phyloP scores from a whole-genome alignment of 2,888 invertebrate genomes.

The Epirrhoe tristata region DNA sequence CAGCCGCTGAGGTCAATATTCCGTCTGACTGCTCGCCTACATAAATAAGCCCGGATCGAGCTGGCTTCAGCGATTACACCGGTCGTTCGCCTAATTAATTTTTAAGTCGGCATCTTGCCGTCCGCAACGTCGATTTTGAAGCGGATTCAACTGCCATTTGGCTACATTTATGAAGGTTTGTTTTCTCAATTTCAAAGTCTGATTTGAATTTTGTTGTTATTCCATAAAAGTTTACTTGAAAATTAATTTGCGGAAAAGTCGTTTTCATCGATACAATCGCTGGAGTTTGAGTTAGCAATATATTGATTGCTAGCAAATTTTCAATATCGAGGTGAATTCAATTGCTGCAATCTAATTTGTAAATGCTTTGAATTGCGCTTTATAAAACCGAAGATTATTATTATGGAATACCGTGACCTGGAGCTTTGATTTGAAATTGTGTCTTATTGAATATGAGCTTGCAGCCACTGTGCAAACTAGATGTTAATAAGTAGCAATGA shows the following conservation, averaged over 20 bases:
- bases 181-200: constrained; percentile 60
- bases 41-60: constrained; percentile 72
- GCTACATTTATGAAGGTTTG: constrained; percentile 64
- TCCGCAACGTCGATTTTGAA: constrained; percentile 69
- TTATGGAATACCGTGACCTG: background rate
- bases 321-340: constrained; percentile 21
- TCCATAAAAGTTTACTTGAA: constrained; percentile 54
- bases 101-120: constrained; percentile 80
- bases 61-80: constrained; percentile 79
- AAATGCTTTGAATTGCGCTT: constrained; percentile 13
- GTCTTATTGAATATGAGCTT: constrained; percentile 13
- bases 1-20: constrained; percentile 62
- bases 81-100: constrained; percentile 85
- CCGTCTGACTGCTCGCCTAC: constrained; percentile 56
- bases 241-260: constrained; percentile 52
- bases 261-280: constrained; percentile 30
- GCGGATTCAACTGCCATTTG: constrained; percentile 75
- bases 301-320: constrained; percentile 31
- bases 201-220: constrained; percentile 60
- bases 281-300: constrained; percentile 32
- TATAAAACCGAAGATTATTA: background rate
- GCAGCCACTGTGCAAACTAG: constrained; percentile 22
- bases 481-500: constrained; percentile 28
- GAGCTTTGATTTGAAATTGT: constrained; percentile 20
- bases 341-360: constrained; percentile 23